These are phyloP conservation scores for Theodoxus fluviatilis DNA, from an alignment of 2,888 invertebrate genomes.

Conservation along the genomic window DNA sequence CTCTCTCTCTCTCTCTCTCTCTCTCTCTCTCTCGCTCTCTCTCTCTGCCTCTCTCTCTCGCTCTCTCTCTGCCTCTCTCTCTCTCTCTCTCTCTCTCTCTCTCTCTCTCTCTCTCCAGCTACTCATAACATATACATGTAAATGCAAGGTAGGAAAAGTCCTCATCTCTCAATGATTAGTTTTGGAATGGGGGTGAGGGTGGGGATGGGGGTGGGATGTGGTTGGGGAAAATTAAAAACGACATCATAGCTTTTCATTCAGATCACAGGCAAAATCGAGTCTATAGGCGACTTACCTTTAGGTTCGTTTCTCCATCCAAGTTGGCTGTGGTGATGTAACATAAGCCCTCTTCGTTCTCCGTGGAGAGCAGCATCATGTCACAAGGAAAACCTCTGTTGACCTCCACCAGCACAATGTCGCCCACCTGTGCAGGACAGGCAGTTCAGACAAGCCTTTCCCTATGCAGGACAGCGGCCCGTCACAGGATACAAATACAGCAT, in stretches of 20 bases:
- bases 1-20: slow-evolving; percentile 9
- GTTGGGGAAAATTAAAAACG: background rate
- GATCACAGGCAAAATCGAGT: background rate
- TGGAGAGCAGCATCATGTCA: slow-evolving; percentile 78
- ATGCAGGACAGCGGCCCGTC: no score
- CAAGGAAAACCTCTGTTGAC: slow-evolving; percentile 82
- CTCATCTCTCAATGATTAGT: no score
- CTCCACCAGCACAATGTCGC: slow-evolving; percentile 77
- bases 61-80: background rate
- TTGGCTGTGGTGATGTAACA: slow-evolving; percentile 87
- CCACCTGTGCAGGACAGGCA: no score
- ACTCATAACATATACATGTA: no score
- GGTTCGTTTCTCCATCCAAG: slow-evolving; percentile 82
- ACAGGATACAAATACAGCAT: no score
- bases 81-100: background rate
- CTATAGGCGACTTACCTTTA: slow-evolving; percentile 70
- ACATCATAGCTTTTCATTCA: background rate
- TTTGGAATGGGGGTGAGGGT: no score
- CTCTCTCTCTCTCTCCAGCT: slow-evolving; percentile 2
- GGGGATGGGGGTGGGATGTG: no score
- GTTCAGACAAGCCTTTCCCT: no score
- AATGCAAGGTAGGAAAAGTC: no score
- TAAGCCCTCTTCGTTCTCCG: slow-evolving; percentile 74
- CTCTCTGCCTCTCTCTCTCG: no score
- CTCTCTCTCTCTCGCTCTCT: slow-evolving; percentile 9